Evolutionary conservation across 2,797 vertebrate species (phyloP).

Genomic region (Anisognathus igniventris): DNA sequence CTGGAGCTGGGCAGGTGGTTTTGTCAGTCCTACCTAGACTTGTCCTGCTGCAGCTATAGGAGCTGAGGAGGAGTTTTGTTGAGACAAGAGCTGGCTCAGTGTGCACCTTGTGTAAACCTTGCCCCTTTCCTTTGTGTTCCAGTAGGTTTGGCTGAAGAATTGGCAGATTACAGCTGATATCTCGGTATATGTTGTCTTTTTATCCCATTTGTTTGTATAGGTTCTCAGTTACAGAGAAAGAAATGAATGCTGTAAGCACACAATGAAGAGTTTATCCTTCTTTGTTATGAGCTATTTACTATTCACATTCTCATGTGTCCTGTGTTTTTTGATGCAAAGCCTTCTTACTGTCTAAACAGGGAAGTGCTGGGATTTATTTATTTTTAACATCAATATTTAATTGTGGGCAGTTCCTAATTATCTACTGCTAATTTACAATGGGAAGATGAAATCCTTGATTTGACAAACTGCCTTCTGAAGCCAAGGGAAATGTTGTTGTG

Average conservation of each 20-base stretch:
- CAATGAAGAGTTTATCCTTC: slow-evolving; percentile 17
- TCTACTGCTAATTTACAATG: neutral
- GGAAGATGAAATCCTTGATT: neutral
- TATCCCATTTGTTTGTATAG: neutral
- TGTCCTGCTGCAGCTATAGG: neutral
- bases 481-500: neutral
- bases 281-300: slow-evolving; percentile 11
- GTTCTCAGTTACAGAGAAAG: slow-evolving; percentile 39
- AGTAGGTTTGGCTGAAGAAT: neutral
- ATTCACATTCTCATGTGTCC: neutral
- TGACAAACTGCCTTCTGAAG: neutral
- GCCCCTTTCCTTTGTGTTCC: neutral
- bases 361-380: neutral
- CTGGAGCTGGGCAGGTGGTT: rapidly evolving
- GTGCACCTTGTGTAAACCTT: neutral
- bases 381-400: slow-evolving; percentile 36
- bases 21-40: neutral
- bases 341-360: neutral
- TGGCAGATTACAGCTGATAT: neutral
- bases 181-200: neutral
- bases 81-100: neutral
- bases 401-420: slow-evolving; percentile 15
- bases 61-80: neutral
- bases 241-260: neutral
- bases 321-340: neutral